These are phyloP conservation scores for Ashinkailepas kermadecensis DNA, from an alignment of 2,888 invertebrate species.

Conservation along the genomic window DNA sequence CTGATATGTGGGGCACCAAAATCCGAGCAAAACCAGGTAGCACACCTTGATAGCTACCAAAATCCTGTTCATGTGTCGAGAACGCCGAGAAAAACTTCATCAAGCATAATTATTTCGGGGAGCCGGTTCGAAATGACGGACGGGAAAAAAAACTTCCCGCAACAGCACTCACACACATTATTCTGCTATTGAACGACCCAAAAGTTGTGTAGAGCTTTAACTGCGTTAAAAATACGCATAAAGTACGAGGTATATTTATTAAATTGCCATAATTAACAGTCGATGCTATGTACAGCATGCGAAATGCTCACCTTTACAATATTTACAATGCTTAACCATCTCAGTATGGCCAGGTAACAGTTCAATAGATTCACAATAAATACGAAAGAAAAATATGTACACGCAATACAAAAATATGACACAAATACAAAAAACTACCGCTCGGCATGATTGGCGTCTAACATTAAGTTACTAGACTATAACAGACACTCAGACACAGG, in stretches of 20 bases:
- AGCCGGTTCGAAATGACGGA: no score
- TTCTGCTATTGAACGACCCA: no score
- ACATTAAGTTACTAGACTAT: conserved; percentile 14
- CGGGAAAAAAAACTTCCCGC: no score
- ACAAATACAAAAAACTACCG: conserved; percentile 18
- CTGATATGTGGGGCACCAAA: no score
- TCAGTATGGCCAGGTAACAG: conserved; percentile 20
- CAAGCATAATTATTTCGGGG: no score
- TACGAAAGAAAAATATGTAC: conserved; percentile 21
- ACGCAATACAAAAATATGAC: conserved; percentile 20
- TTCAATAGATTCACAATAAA: conserved; percentile 22
- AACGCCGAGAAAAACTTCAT: no score
- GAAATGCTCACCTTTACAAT: conserved; percentile 42
- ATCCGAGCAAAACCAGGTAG: no score
- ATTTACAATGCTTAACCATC: conserved; percentile 35
- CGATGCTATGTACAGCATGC: conserved; percentile 23
- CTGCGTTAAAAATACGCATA: background rate
- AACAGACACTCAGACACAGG: background rate
- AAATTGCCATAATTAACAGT: conserved; percentile 21
- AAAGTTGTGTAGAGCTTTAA: no score
- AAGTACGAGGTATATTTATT: conserved; percentile 17
- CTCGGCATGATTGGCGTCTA: conserved; percentile 8
- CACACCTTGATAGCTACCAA: no score
- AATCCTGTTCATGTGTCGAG: no score
- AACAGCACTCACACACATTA: no score